These are phyloP conservation scores for Umimayanthus chanpuru DNA, from an alignment of 92 coral and sea anemone genomes.

Conservation along the genomic window DNA sequence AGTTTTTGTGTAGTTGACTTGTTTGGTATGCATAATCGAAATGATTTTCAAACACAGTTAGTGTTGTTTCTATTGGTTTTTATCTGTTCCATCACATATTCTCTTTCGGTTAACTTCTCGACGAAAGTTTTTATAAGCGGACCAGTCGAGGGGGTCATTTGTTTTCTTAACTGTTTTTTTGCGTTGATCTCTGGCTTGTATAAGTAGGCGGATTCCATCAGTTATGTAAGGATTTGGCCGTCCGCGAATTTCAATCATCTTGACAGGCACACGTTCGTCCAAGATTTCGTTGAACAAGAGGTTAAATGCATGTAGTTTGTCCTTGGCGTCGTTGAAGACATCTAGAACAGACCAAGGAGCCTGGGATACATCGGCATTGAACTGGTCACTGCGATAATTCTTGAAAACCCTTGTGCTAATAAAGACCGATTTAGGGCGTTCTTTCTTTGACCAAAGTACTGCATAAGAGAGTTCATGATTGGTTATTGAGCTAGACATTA, in stretches of 20 bases:
- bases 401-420: constrained; percentile 50
- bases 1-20: not conserved
- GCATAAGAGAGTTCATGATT: constrained; percentile 28
- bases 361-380: constrained; percentile 24
- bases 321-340: constrained; percentile 49
- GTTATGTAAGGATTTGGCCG: constrained; percentile 54
- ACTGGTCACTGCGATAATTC: constrained; percentile 40
- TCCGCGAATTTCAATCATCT: constrained; percentile 49
- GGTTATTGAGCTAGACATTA: too few relatives aligned
- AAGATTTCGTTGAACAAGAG: constrained; percentile 36
- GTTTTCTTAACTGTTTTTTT: constrained; percentile 45
- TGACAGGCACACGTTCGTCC: constrained; percentile 55
- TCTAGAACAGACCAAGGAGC: constrained; percentile 54
- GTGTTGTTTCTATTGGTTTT: constrained; percentile 37
- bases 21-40: not conserved
- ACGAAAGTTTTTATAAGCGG: constrained; percentile 48
- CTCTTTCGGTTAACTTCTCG: constrained; percentile 52
- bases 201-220: constrained; percentile 48
- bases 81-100: constrained; percentile 47
- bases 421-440: constrained; percentile 49
- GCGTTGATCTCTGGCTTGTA: constrained; percentile 51
- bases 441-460: constrained; percentile 30
- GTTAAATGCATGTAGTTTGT: constrained; percentile 45
- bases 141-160: constrained; percentile 55
- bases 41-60: constrained; percentile 51